Conservation (phyloP, 1,140 invertebrate species). For the Acromyrmex charruanus region DNA sequence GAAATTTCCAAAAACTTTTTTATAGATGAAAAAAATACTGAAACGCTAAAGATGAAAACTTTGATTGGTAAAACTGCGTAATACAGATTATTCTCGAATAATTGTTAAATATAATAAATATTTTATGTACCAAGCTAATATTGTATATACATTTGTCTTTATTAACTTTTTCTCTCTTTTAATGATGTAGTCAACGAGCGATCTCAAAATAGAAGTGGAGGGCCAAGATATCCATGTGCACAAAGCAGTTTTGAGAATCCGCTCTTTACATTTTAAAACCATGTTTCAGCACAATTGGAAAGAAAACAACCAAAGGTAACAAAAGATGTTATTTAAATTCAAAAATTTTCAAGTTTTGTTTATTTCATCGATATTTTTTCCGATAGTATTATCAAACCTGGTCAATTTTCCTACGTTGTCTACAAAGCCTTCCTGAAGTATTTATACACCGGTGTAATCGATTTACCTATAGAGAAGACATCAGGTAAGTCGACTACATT, state of each 20-base stretch:
- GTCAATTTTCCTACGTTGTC: constrained; percentile 86
- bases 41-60: background rate
- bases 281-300: constrained; percentile 90
- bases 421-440: constrained; percentile 90
- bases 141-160: constrained; percentile 15
- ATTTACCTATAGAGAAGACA: constrained; percentile 89
- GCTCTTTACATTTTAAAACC: constrained; percentile 89
- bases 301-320: too few relatives aligned
- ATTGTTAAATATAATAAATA: background rate
- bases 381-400: constrained; percentile 86
- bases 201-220: constrained; percentile 89
- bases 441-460: constrained; percentile 90
- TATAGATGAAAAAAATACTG: background rate
- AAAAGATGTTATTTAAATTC: constrained; percentile 4
- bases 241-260: constrained; percentile 88
- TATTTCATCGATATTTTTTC: background rate
- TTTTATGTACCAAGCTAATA: constrained; percentile 32
- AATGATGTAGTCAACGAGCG: constrained; percentile 87
- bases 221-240: constrained; percentile 89
- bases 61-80: background rate
- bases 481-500: constrained; percentile 85
- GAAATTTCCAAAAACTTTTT: background rate
- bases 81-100: background rate
- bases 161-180: too few relatives aligned
- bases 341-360: constrained; percentile 1